These are phyloP conservation scores for Sacculina carcini DNA, from an alignment of 2,888 invertebrate genomes.

Conservation along the genomic window DNA sequence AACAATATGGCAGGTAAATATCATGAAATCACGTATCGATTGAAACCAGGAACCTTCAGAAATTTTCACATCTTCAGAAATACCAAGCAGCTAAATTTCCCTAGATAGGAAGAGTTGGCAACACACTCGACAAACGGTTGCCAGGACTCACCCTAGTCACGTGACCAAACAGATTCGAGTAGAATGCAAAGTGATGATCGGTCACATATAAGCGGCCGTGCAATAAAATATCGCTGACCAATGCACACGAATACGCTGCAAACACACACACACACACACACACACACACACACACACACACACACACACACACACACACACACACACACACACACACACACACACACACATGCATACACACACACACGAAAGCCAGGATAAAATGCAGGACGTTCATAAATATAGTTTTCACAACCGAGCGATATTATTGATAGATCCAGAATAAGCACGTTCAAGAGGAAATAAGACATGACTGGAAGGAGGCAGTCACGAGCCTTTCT, in stretches of 20 bases:
- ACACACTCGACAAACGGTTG: too few species aligned
- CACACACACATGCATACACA: neutral
- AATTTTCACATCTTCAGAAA: neutral
- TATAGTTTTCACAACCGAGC: too few species aligned
- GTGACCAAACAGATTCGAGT: conserved; percentile 83
- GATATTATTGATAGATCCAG: neutral
- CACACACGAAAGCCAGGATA: neutral
- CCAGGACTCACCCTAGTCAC: conserved; percentile 50
- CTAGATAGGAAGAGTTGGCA: neutral
- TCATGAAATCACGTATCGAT: too few species aligned
- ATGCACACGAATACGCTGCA: conserved; percentile 70
- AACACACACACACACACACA: conserved; percentile 15
- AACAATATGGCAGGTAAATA: too few species aligned
- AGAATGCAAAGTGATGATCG: conserved; percentile 80
- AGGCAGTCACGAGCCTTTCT: too few species aligned
- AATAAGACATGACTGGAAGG: neutral
- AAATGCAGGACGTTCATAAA: neutral
- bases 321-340: conserved; percentile 18
- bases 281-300: too few species aligned
- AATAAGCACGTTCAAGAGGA: neutral
- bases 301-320: neutral
- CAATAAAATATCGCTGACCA: conserved; percentile 67
- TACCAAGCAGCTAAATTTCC: neutral
- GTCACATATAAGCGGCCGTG: conserved; percentile 86
- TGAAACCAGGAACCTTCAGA: neutral